Base-by-base conservation (phyloP, 2,888 invertebrate species). In the Amiota mariae region DNA sequence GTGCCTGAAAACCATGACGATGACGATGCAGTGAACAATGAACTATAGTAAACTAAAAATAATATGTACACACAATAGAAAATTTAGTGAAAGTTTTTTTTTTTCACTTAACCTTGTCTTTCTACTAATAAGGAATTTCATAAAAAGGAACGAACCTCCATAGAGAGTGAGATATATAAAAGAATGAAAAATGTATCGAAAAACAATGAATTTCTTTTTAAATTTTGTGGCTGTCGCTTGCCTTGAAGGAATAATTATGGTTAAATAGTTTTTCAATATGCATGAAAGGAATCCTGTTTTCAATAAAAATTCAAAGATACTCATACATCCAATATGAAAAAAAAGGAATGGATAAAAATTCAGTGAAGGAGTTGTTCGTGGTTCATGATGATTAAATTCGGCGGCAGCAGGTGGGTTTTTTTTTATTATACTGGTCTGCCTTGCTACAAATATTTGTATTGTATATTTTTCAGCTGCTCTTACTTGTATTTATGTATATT, bases 281-380 rank as follows among this genome's bases (percentile, higher is more conserved):
- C 66, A 66, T 66, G 47, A 10, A 66, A 48, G 18, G 48, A 66
- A 66, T 66, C 66, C 66, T 66, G 66, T 66, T 66, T 66, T 24
- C 8, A 46, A 48, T 15, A 63, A 63, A 6, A 36, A 36, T 6
- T 36, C 36, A 36, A 6, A 36, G 2, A 6, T 2, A 24, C 24
- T 24, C 24, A 24, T 24, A 24, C 24, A 24, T 24, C 1, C 24
- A 24, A 24, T 24, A 24, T 24, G n/a, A 24, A 8, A 46, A 63
- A 63, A 63, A 49, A 15, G 20, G 49, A 66, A 59, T 47, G 11
- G 15, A 24, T 24, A n/a, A 59, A 59, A 56, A 56, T 56, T 56
- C 15, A 15, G 18, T 12, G 56, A 56, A 13, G 11, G 8, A 56
- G 56, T 56, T 56, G n/a, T 56, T 15, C 8, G 13, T 15, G 10